Evolutionary conservation across 2,888 invertebrate species (phyloP), one percentile per base, ranked within the genome.

Genomic region (Torymus texanus): DNA sequence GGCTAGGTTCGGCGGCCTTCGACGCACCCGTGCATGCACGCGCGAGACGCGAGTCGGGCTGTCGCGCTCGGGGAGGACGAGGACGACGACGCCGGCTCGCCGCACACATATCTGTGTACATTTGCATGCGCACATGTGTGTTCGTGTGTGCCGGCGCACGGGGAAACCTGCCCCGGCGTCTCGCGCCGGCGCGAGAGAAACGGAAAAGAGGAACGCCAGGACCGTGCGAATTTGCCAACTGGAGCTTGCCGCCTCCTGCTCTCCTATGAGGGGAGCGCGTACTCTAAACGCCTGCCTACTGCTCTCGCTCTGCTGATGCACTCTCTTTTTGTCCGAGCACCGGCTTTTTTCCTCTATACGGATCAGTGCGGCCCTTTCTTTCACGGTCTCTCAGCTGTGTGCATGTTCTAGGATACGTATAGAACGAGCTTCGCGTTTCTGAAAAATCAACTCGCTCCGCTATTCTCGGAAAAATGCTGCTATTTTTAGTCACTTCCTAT

Each of bases 141-240:
- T 55, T 62, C 41, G 29, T 21, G 66, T n/a, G 41, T 14, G 18
- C 21, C 4, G 21, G 53, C 51, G 16, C 72, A 18, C 65, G n/a
- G 56, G 55, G 58, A 66, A 67, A 70, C 76, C 62, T 76, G 70
- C 61, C 76, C 62, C 50, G 55, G 67, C 61, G 3, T 29, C 29
- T 29, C 29, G 56, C 53, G 18, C 5, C 13, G 29, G 29, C 29
- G 29, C 29, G 29, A 29, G 8, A 58, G 56, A 41, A 21, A 55
- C 41, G 50, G 61, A 55, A 41, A 51, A 66, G 14, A 51, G n/a
- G 61, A 61, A 65, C 58, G 18, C n/a, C 62, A 65, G 65, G 59
- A 71, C 71, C 77, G 75, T 75, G 75, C 75, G 75, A 75, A 75
- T 75, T 75, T 13, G 67, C 51, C 75, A 53, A 75, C 75, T 67